Base-by-base conservation (phyloP, 2,888 invertebrate genomes). In the Onchidella celtica region DNA sequence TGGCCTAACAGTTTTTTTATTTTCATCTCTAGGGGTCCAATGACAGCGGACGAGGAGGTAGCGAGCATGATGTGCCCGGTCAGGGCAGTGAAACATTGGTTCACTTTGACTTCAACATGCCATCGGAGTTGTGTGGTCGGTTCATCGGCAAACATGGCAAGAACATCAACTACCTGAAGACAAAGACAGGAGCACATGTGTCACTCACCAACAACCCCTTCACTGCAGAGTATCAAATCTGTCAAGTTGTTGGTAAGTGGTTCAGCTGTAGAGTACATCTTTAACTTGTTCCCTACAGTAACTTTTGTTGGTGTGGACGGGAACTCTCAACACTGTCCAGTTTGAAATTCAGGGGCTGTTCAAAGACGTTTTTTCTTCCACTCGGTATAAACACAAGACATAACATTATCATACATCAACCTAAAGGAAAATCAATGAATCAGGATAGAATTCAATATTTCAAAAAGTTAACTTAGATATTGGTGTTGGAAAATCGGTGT, bases 91-190 rank as follows among this genome's bases (percentile, higher is more conserved):
- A 63, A 40, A 73, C 69, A 34, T 86, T 95, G 97, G 90, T 96
- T 96, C 63, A 86, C 4, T 93, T 92, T 80, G 92, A 93, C 84
- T 94, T 94, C 87, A 93, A 93, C 84, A 91, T 94, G 81, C 94
- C 94, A 2, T 89, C 92, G 69, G 91, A 94, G 80, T 94, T 97
- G 85, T 97, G 97, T 82, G 98, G 98, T 27, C 95, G 96, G 81
- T 94, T 98, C 87, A 98, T 98, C 92, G 98, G 98, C 61, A 95
- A 95, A 89, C 95, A 96, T 88, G 97, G 97, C 65, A 94, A 95
- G 61, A 96, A 96, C 93, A 96, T 98, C n/a, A 96, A 96, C 86
- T 95, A 95, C 90, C 96, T 94, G 61, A 96, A 97, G 92, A 94
- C 95, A 40, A 96, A 96, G 92, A 96, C 97, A 1, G 95, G 96